Evolutionary conservation across 1,140 invertebrate genomes (phyloP).

Genomic region (Microplitis mediator): DNA sequence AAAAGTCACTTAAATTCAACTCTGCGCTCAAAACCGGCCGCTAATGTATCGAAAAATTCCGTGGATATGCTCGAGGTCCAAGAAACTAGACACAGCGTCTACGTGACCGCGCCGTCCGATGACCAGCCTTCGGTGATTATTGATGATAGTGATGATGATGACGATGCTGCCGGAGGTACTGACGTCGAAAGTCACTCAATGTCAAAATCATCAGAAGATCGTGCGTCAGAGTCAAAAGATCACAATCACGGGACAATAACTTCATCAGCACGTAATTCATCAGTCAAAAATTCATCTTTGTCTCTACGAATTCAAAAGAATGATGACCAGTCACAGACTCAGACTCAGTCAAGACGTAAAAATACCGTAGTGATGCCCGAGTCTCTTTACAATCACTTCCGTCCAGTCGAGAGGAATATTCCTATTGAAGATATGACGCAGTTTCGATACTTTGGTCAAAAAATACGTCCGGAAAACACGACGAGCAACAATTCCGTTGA

Average conservation of each 20-base stretch:
- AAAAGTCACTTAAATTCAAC: slow-evolving; percentile 17
- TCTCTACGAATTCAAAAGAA: slow-evolving; percentile 32
- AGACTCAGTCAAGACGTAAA: slow-evolving; percentile 41
- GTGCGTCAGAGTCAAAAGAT: not conserved
- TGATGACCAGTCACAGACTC: slow-evolving; percentile 19
- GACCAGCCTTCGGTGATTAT: slow-evolving; percentile 12
- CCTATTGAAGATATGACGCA: slow-evolving; percentile 72
- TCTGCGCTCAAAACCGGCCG: slow-evolving; percentile 7
- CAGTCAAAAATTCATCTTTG: not conserved
- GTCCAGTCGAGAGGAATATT: slow-evolving; percentile 67
- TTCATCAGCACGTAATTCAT: too few relatives aligned
- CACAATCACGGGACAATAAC: not conserved
- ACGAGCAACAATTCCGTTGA: slow-evolving; percentile 38
- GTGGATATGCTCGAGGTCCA: slow-evolving; percentile 48
- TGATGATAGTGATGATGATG: slow-evolving; percentile 17
- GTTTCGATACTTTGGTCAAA: slow-evolving; percentile 74
- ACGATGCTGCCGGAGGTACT: not conserved
- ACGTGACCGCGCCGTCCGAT: slow-evolving; percentile 36
- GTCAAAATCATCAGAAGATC: not conserved
- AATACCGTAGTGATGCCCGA: slow-evolving; percentile 64
- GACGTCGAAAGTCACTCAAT: not conserved
- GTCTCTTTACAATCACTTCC: slow-evolving; percentile 68
- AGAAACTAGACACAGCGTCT: slow-evolving; percentile 46
- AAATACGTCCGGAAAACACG: slow-evolving; percentile 57
- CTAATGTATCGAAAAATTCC: slow-evolving; percentile 23